A percentile compares a stretch with the other conserved stretches of the same genome.
phyloP scores from a whole-genome alignment of 2,888 invertebrate genomes.

The Mechanitis mazaeus region DNA sequence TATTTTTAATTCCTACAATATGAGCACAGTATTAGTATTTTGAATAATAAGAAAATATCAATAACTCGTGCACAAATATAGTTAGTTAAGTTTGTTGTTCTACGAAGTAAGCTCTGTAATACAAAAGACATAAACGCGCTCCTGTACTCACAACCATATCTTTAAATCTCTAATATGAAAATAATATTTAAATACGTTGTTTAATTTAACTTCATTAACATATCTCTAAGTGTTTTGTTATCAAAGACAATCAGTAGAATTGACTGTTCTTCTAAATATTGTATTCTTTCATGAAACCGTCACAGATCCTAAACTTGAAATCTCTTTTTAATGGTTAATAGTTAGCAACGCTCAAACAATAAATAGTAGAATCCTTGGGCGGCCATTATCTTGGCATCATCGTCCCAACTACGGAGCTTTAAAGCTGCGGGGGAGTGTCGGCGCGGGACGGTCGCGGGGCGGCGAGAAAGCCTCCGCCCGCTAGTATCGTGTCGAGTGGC shows the following conservation, averaged over 20 bases:
- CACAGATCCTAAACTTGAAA: background rate
- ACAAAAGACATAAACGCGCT: conserved; percentile 6
- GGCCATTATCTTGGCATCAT: conserved; percentile 72
- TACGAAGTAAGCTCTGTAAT: too few species aligned
- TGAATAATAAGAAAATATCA: background rate
- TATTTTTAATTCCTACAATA: too few species aligned
- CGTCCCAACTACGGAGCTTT: conserved; percentile 69
- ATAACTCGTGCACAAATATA: background rate
- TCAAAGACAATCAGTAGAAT: too few species aligned
- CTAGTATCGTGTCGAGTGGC: conserved; percentile 68
- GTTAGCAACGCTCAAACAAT: conserved; percentile 33
- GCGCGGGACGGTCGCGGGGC: conserved; percentile 54
- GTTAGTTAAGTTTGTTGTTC: background rate
- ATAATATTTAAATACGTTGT: too few species aligned
- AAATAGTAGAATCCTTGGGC: conserved; percentile 71
- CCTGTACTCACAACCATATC: background rate
- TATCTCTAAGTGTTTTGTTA: too few species aligned
- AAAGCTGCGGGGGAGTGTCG: conserved; percentile 61
- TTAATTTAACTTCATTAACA: too few species aligned
- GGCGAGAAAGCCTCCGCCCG: conserved; percentile 65
- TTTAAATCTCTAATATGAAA: background rate
- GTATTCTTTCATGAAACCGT: background rate
- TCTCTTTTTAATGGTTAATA: conserved; percentile 3
- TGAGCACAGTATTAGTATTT: too few species aligned
- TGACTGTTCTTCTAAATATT: background rate